These are phyloP conservation scores for Yponomeuta sedellus DNA, from an alignment of 2,888 invertebrate genomes.

Conservation along the genomic window DNA sequence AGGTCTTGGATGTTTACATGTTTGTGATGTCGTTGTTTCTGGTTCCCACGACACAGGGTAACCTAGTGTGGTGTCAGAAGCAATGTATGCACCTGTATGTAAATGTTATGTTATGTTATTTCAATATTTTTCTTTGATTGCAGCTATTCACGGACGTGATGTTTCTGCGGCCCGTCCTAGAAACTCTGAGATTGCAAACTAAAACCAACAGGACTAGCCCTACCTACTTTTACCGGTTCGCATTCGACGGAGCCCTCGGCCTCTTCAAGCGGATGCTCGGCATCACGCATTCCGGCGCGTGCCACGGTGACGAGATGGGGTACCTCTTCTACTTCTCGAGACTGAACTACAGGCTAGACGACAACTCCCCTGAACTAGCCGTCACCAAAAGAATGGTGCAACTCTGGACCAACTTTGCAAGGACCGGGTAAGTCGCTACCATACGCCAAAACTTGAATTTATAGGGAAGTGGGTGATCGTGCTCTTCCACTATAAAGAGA, in stretches of 20 bases:
- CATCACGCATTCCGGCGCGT: constrained; percentile 76
- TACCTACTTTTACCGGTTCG: constrained; percentile 78
- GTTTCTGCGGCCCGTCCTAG: constrained; percentile 76
- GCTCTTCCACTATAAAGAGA: too few relatives aligned
- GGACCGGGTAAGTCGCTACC: constrained; percentile 69
- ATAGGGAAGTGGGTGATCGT: too few relatives aligned
- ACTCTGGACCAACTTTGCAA: constrained; percentile 81
- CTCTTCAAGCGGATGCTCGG: constrained; percentile 79
- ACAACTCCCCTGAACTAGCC: constrained; percentile 73
- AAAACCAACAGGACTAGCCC: constrained; percentile 63
- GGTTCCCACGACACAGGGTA: too few relatives aligned
- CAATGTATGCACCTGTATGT: too few relatives aligned
- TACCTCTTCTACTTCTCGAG: constrained; percentile 80
- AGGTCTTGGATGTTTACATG: too few relatives aligned
- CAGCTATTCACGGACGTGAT: constrained; percentile 79
- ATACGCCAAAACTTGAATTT: too few relatives aligned
- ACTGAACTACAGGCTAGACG: constrained; percentile 77
- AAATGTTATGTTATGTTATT: too few relatives aligned
- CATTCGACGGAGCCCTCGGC: constrained; percentile 78
- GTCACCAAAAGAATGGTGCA: constrained; percentile 78
- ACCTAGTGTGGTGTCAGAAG: too few relatives aligned
- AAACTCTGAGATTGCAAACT: constrained; percentile 65
- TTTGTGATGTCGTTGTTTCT: too few relatives aligned
- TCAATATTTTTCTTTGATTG: constrained; percentile 19
- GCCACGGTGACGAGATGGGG: constrained; percentile 80